Evolutionary conservation across 2,113 vertebrate genomes (phyloP).

Genomic region (Empidonax alnorum): DNA sequence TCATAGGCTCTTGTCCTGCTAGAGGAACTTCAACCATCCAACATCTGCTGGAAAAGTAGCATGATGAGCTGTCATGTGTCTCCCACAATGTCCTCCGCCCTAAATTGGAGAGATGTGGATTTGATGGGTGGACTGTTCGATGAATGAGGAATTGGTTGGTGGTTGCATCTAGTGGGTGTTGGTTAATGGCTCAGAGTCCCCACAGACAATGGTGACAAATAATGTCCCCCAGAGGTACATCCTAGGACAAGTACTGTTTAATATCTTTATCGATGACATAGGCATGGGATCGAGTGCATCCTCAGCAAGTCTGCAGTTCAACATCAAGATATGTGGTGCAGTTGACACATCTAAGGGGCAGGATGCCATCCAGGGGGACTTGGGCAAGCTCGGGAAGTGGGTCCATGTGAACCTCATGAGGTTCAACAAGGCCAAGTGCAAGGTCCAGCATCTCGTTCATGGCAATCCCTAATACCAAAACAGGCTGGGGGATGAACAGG

Average conservation of each 20-base stretch:
- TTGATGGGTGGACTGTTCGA: neutral
- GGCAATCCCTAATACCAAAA: neutral
- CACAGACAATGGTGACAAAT: neutral
- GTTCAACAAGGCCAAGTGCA: neutral
- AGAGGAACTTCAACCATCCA: neutral
- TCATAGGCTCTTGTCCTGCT: neutral
- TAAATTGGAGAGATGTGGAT: neutral
- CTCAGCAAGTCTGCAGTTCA: neutral
- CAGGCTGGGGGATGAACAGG: neutral
- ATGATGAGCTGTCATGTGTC: neutral
- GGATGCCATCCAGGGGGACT: neutral
- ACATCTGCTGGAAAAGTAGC: neutral
- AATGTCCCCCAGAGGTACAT: neutral
- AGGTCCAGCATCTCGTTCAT: neutral
- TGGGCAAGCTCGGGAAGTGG: neutral
- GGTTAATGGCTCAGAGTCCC: neutral
- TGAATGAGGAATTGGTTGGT: neutral
- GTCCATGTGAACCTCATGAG: neutral
- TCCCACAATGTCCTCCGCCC: neutral
- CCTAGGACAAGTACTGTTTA: neutral
- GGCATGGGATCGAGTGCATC: neutral
- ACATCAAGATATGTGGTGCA: neutral
- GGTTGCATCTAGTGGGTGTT: neutral
- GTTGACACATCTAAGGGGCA: neutral
- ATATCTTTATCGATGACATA: neutral